A percentile compares a stretch with the other conserved stretches of the same genome.
Conservation (phyloP, 2,888 invertebrate genomes). For the Aporophyla nigra region DNA sequence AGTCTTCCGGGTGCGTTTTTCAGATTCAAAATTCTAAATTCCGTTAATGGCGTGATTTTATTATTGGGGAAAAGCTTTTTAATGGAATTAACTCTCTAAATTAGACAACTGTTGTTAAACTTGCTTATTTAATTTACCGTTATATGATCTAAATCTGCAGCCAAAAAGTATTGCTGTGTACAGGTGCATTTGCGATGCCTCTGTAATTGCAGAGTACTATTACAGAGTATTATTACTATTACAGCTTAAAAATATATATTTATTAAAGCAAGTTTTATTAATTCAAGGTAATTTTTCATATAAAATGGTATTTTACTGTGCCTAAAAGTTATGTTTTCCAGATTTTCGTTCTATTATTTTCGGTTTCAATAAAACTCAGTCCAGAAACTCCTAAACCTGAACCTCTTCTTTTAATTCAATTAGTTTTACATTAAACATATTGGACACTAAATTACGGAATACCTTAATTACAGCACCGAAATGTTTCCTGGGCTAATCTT, state of each 20-base stretch:
- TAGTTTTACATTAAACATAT: conserved; percentile 55
- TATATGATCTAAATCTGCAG: not conserved
- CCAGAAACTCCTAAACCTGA: not conserved
- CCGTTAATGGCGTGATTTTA: conserved; percentile 3
- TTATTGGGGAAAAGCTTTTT: not conserved
- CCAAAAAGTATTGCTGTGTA: not conserved
- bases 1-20: conserved; percentile 1
- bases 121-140: too few species aligned
- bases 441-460: conserved; percentile 57
- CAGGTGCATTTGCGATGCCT: not conserved
- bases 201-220: too few species aligned
- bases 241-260: too few species aligned
- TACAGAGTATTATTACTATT: too few species aligned
- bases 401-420: conserved; percentile 43
- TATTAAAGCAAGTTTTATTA: not conserved
- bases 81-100: too few species aligned
- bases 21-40: conserved; percentile 10
- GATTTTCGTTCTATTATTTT: not conserved
- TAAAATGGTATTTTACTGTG: not conserved
- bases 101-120: not conserved
- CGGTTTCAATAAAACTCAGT: not conserved
- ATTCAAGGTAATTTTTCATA: not conserved
- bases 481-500: conserved; percentile 52
- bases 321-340: not conserved
- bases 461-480: conserved; percentile 52